Evolutionary conservation across 2,113 vertebrate genomes (phyloP), one percentile per base, ranked within the genome.

Genomic region (Sinocyclocheilus rhinocerous): DNA sequence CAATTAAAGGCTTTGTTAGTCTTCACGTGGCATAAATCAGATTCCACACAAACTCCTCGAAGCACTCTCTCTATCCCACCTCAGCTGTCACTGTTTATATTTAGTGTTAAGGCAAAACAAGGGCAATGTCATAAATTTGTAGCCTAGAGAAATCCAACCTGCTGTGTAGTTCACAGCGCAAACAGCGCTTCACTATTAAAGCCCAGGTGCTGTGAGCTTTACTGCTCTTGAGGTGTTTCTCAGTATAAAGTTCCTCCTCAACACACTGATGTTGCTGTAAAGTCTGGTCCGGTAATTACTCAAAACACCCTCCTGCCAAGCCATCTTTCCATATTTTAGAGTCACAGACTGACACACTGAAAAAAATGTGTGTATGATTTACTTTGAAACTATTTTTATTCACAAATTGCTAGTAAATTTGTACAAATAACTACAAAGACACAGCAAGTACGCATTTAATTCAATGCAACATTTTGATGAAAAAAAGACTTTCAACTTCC

Each of bases 31-130:
- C 83, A 86, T 94, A 91, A 93, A 92, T 94, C 91, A 89, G 48
- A 88, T 88, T 89, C n/a, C 55, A 83, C 72, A 90, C 90, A 85
- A 92, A 91, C 87, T 91, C 87, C 84, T 84, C 86, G 63, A 92
- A 91, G 86, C 83, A 52, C n/a, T 48, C 72, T 75, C 85, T 90
- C 92, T 84, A 87, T 87, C 89, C 87, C 83, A 87, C 79, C 86
- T 93, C 92, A 94, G 93, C 92, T 93, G 93, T 91, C 92, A 83
- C n/a, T 91, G 90, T 92, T 93, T 95, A 93, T 94, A 92, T 93
- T 94, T 94, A 93, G 92, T 87, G 77, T 91, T 80, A 67, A 88
- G 88, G 84, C 76, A 84, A 76, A 83, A 91, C 85, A 57, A 91
- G 87, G 88, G 90, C 80, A 88, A 87, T 70, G 73, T 77, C 86